These are phyloP conservation scores for Xanthia icteritia DNA, from an alignment of 2,888 invertebrate genomes.

Conservation along the genomic window DNA sequence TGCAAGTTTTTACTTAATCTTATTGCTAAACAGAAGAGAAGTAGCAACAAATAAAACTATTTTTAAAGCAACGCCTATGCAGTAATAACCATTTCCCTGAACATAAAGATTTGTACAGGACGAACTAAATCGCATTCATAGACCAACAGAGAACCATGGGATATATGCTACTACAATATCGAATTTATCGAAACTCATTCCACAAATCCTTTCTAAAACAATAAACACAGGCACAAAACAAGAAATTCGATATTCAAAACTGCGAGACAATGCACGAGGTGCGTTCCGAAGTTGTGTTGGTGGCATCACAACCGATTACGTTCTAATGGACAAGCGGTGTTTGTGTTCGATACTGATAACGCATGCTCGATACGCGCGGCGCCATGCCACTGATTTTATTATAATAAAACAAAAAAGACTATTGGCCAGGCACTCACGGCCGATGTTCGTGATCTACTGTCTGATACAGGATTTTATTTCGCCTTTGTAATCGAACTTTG, in stretches of 20 bases:
- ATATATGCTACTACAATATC: constrained; percentile 45
- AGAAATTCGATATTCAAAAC: constrained; percentile 79
- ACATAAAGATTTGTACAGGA: constrained; percentile 23
- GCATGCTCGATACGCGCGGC: constrained; percentile 88
- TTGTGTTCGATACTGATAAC: constrained; percentile 88
- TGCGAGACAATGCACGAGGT: constrained; percentile 82
- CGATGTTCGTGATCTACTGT: constrained; percentile 80
- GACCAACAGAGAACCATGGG: not conserved
- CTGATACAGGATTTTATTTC: constrained; percentile 73
- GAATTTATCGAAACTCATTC: constrained; percentile 25
- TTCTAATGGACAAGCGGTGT: constrained; percentile 91
- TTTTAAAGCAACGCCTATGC: not conserved
- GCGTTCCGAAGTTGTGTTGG: constrained; percentile 84
- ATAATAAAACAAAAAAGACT: constrained; percentile 75
- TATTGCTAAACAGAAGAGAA: not conserved
- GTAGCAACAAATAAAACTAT: constrained; percentile 10
- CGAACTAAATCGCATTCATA: constrained; percentile 24
- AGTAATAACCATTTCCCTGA: constrained; percentile 9
- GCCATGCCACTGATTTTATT: constrained; percentile 88
- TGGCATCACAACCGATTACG: constrained; percentile 90
- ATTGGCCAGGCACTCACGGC: constrained; percentile 71
- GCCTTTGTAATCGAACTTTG: constrained; percentile 60
- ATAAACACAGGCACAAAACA: constrained; percentile 66
- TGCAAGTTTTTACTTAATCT: constrained; percentile 3
- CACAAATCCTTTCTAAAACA: constrained; percentile 46